Evolutionary conservation across 2,888 invertebrate genomes (phyloP), one percentile per base, ranked within the genome.

Genomic region (Watsonalla cultraria): DNA sequence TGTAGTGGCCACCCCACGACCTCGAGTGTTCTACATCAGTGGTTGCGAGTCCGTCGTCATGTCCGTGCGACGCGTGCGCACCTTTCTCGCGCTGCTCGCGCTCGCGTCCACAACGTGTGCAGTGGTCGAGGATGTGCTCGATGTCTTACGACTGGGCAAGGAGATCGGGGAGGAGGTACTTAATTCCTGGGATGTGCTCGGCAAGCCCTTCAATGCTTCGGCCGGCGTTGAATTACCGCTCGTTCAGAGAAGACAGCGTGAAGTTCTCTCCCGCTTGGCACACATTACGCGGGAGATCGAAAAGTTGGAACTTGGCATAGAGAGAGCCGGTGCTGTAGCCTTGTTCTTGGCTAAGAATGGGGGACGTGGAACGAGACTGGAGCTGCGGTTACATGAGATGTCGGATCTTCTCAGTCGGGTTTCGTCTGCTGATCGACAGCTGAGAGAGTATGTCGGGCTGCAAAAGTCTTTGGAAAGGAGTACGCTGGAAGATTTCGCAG

Each of bases 401-500:
- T 78, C 92, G 7, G 93, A 93, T 62, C 83, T 93, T 58, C 75
- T 94, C 57, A 90, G 91, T 54, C 83, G 93, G 13, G 92, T 95
- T 47, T 88, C 93, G 50, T 87, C 92, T 35, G 91, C 92, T 5
- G 93, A 93, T 62, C 75, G 88, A 35, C 86, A 91, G 68, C 94
- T 95, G 93, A 75, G 91, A 58, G 90, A 90, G 52, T 93, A 94
- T 71, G 90, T 92, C 53, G 76, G 84, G 2, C 70, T 91, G 50
- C 88, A 91, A 61, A 79, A 88, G 39, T 87, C 87, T 55, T 82
- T 93, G 62, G 95, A 96, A 74, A 76, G 86, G 60, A 86, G 88
- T 56, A 96, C 96, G 6, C 72, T 96, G 61, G 90, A 94, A 70
- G 92, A 93, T 70, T 96, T 96, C 72, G 95, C 96, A 0, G 90